Evolutionary conservation across 2,797 vertebrate genomes (phyloP).

Genomic region (Champsocephalus esox): DNA sequence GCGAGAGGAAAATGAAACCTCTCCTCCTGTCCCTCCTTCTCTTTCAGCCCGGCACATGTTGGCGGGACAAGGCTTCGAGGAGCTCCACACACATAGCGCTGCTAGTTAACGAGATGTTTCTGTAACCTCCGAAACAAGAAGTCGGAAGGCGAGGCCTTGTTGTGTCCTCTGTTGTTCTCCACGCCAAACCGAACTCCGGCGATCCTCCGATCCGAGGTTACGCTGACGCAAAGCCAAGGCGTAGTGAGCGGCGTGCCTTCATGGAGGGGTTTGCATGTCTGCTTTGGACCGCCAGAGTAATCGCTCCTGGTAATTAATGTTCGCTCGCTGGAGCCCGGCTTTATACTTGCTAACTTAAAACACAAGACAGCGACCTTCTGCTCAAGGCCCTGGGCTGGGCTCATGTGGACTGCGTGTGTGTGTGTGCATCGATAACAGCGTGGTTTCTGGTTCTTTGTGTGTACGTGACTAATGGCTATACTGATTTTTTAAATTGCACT

Average conservation of each 20-base stretch:
- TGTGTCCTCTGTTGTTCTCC: constrained; percentile 11
- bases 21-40: constrained; percentile 50
- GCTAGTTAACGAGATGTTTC: constrained; percentile 36
- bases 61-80: constrained; percentile 22
- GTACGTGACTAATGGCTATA: no score
- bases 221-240: constrained; percentile 6
- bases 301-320: constrained; percentile 77
- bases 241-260: constrained; percentile 13
- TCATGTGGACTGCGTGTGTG: constrained; percentile 6
- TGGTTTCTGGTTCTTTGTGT: no score
- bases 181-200: neutral
- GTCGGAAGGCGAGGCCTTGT: constrained; percentile 9
- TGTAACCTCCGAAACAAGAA: constrained; percentile 33
- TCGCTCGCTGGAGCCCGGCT: constrained; percentile 57
- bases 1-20: constrained; percentile 20
- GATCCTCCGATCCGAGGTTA: constrained; percentile 26
- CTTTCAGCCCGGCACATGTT: constrained; percentile 42
- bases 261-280: constrained; percentile 30
- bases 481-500: no score
- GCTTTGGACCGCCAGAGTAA: constrained; percentile 69
- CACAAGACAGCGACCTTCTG: constrained; percentile 70
- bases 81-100: constrained; percentile 30
- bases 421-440: no score
- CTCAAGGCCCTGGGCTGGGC: constrained; percentile 35
- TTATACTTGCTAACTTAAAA: constrained; percentile 79